Base-by-base conservation (phyloP, 2,113 vertebrate genomes). In the Triplophysa tibetana region DNA sequence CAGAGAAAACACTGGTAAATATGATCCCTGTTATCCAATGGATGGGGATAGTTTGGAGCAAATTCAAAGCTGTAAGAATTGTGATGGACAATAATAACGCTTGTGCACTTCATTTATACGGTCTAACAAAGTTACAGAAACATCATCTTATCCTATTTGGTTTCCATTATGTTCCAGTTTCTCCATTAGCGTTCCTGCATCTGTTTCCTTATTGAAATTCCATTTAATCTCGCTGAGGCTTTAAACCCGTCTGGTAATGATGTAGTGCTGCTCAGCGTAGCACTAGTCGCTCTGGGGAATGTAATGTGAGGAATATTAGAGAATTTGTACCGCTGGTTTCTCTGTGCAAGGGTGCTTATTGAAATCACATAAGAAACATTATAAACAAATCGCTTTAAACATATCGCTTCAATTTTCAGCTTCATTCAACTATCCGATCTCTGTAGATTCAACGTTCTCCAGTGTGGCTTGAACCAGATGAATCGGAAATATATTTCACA, bases 141-240 rank as follows among this genome's bases (percentile, higher is more conserved):
- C 26, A 5, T n/a, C 8, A 29, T 70, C 19, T 69, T 29, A 24
- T 38, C 24, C 12, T 48, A 33, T 70, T 54, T 70, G 68, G 52
- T 72, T 72, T 72, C 14, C 68, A 54, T 70, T 24, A 26, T 50
- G 48, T 54, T 70, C 17, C 50, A 54, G 50, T 54, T 54, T 16
- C 14, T 17, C 50, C 69, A 60, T 78, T 60, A 43, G 68, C 58
- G 66, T 70, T 78, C 56, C 45, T 69, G 38, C 67, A 62, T 78
- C 17, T 48, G 90, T 93, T 90, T 94, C 95, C 89, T 82, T 78
- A 26, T 78, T 56, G 80, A 60, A 68, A 56, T 21, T 50, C 33
- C 77, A 68, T 38, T 33, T 75, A 11, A 54, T 75, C 52, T 56
- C 60, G 38, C 23, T 41, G 29, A 50, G 66, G 26, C 43, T 60